Percentiles rank a stretch among this genome's conserved stretches.
These are phyloP conservation scores for Pteronotus mesoamericanus DNA, from an alignment of 2,797 vertebrate genomes.

Conservation along the genomic window DNA sequence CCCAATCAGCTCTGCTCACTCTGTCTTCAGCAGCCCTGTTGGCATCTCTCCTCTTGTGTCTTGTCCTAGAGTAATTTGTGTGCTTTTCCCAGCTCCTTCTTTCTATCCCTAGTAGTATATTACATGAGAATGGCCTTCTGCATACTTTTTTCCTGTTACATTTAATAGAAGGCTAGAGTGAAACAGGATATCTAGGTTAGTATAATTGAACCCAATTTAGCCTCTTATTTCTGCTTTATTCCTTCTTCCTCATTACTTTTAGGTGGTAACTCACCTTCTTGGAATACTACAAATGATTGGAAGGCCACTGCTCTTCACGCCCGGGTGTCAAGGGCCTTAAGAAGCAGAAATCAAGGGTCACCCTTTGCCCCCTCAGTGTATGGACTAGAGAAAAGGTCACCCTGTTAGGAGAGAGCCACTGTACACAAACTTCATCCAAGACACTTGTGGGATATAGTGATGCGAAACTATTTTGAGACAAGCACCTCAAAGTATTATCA, in stretches of 20 bases:
- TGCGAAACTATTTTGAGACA: neutral
- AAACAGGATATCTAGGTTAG: neutral
- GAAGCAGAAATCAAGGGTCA: neutral
- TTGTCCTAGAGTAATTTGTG: too few species aligned
- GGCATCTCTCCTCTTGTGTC: neutral
- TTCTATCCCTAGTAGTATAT: neutral
- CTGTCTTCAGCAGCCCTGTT: neutral
- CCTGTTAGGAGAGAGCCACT: neutral
- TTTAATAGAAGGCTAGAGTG: neutral
- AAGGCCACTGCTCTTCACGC: neutral
- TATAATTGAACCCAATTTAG: neutral
- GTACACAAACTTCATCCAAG: neutral
- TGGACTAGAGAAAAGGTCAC: neutral
- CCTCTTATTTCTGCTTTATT: neutral
- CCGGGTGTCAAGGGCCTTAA: neutral
- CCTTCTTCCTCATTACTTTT: neutral
- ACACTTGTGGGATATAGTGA: neutral
- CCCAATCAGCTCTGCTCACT: neutral
- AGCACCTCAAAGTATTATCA: neutral
- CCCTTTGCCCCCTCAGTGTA: neutral
- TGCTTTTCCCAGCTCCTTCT: neutral
- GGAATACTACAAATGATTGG: neutral
- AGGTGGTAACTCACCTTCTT: neutral
- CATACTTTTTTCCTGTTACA: neutral
- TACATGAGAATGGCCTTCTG: neutral